A percentile compares a stretch with the other conserved stretches of the same genome.
Evolutionary conservation across 2,888 invertebrate genomes (phyloP).

Genomic region (Unio delphinus): DNA sequence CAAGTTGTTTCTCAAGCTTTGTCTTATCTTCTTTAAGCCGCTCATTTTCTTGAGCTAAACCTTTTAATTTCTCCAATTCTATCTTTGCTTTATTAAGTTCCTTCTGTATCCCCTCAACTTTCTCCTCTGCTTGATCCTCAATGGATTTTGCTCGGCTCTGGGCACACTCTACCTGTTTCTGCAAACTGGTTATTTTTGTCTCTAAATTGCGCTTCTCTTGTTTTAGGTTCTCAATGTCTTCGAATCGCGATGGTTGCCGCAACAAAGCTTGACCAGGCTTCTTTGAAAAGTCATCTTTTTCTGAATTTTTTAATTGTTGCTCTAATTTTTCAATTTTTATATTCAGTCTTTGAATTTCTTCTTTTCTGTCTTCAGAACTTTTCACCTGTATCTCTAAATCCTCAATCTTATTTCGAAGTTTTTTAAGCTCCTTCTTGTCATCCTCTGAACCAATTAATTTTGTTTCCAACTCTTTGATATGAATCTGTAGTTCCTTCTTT

Average conservation of each 20-base stretch:
- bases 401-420: conserved; percentile 36
- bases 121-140: conserved; percentile 51
- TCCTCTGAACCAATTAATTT: conserved; percentile 17
- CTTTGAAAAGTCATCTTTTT: conserved; percentile 45
- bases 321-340: conserved; percentile 72
- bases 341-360: conserved; percentile 39
- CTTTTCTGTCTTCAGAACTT: conserved; percentile 35
- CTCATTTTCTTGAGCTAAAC: conserved; percentile 18
- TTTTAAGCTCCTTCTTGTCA: conserved; percentile 42
- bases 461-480: conserved; percentile 23
- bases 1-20: conserved; percentile 36
- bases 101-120: conserved; percentile 69
- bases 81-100: conserved; percentile 63
- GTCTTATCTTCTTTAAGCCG: conserved; percentile 43
- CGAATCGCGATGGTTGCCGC: conserved; percentile 34
- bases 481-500: conserved; percentile 26
- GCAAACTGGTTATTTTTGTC: conserved; percentile 22
- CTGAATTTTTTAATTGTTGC: conserved; percentile 69
- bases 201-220: conserved; percentile 52
- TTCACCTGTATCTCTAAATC: conserved; percentile 28
- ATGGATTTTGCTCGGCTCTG: conserved; percentile 13
- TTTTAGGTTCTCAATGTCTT: conserved; percentile 70
- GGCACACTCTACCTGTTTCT: conserved; percentile 26
- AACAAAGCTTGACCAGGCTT: conserved; percentile 17
- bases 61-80: conserved; percentile 20